Base-by-base conservation (phyloP, 2,797 vertebrate genomes). In the Molossus alvarezi region DNA sequence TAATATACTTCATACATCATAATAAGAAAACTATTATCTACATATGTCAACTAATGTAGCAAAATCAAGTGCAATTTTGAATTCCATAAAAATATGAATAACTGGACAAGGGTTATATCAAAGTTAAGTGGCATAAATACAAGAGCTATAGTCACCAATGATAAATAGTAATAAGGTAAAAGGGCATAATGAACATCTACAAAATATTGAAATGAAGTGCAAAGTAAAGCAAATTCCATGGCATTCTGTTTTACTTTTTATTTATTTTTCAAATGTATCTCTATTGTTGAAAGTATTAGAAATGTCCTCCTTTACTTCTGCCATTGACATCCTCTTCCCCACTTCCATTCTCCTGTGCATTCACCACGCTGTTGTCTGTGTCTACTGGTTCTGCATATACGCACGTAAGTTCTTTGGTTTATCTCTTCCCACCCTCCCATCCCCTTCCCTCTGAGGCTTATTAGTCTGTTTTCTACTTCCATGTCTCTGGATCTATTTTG, bases 141-240 rank as follows among this genome's bases (percentile, higher is more conserved):
- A 64, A 45, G 60, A 17, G 37, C 6, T 37, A 29, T 48, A n/a
- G 51, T 77, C 29, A 18, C 60, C 3, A 53, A 53, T 55, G 27
- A 18, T 64, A 25, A 69, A 60, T 20, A 62, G 45, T 60, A 8
- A 85, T 60, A 69, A 71, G 25, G 14, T 7, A 62, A 88, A 51
- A 76, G 33, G 9, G 14, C 21, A 23, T 51, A n/a, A 25, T 23
- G 27, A 20, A 3, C 7, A 51, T 88, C 67, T 88, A 48, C 72
- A 41, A 90, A 83, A 57, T 29, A 94, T 75, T 60, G 23, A 85
- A 37, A 73, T 83, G 9, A 33, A 79, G 33, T 9, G 13, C 53
- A n/a, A 88, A 41, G 57, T 83, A 90, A 76, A 95, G 83, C 76
- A 27, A 72, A 86, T 65, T 58, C 29, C 77, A 33, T 75, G 84